Percentiles rank a stretch among this genome's conserved stretches.
phyloP scores from a whole-genome alignment of 2,888 invertebrate species.

The Perdita meconis region DNA sequence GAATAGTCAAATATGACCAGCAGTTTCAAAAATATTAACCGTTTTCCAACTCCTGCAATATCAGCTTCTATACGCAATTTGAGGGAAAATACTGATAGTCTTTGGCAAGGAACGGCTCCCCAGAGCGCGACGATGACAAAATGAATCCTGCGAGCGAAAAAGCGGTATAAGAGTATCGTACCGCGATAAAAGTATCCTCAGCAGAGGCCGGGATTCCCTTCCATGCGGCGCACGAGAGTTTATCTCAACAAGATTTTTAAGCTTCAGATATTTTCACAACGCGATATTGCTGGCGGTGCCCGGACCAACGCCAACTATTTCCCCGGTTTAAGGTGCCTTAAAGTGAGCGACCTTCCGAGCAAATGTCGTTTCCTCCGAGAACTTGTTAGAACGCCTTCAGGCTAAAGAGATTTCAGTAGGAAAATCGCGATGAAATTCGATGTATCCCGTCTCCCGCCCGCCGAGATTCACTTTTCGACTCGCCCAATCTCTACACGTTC shows the following conservation, averaged over 20 bases:
- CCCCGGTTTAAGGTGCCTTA: constrained; percentile 68
- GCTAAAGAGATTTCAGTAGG: constrained; percentile 62
- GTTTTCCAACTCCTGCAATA: too few species aligned
- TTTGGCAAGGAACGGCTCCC: constrained; percentile 3
- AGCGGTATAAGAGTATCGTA: background rate
- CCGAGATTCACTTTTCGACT: constrained; percentile 25
- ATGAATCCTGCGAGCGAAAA: constrained; percentile 14
- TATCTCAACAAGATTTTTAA: constrained; percentile 55
- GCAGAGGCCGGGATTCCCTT: constrained; percentile 7
- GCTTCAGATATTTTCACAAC: constrained; percentile 37
- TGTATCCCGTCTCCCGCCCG: constrained; percentile 32
- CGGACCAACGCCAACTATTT: constrained; percentile 46
- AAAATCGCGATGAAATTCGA: constrained; percentile 69
- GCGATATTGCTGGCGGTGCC: constrained; percentile 37
- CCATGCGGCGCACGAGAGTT: constrained; percentile 10
- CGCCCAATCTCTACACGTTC: background rate
- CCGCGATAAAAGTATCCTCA: constrained; percentile 9
- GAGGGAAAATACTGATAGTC: background rate
- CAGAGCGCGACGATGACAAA: background rate
- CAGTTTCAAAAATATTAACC: too few species aligned
- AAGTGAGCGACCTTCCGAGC: constrained; percentile 60
- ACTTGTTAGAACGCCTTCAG: constrained; percentile 68
- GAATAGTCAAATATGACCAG: too few species aligned
- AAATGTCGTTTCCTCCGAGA: constrained; percentile 64
- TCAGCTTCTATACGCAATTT: background rate